Base-by-base conservation (phyloP, 2,113 vertebrate species). In the Podocnemis expansa region DNA sequence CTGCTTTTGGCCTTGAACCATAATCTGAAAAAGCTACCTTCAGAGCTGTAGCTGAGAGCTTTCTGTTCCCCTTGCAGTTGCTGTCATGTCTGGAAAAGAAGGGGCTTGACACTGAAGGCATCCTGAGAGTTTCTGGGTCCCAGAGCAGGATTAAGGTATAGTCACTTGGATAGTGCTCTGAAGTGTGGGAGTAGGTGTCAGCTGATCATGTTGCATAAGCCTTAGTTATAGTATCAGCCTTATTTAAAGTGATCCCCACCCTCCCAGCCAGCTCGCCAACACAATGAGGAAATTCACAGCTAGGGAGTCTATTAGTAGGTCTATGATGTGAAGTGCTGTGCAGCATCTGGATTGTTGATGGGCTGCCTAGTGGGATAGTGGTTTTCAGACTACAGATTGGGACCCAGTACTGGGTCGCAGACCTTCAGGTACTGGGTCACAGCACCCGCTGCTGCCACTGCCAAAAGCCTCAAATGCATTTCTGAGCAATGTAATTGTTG, bases 131-230 rank as follows among this genome's bases (percentile, higher is more conserved):
- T 82, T 99, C 99, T 54, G 99, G 99, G 9, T 99, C 99, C 91
- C 99, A 99, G 97, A 97, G 98, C 80, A 98, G 99, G 94, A 99
- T 99, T 90, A 99, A 99, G 99, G 99, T 99, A 98, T 7, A 84
- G 91, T 21, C 10, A 85, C 25, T 82, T 84, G 0, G 41, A 22
- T 31, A 14, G 5, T 43, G 10, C 82, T 90, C 2, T 2, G 3
- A 73, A 67, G 11, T 45, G 25, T 8, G 0, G 0, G 51, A 22
- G 17, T 41, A 11, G 14, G 34, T 41, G 24, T 67, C 34, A 80
- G 6, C 3, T 85, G 52, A 51, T 83, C 10, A 7, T n/a, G 10
- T 73, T 82, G 16, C 38, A 73, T 22, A 52, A 92, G 7, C 22
- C 38, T 76, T 29, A 27, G 7, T 27, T 45, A 27, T 29, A 16